Base-by-base conservation (phyloP, 2,113 vertebrate species). In the Scartelaos histophorus region DNA sequence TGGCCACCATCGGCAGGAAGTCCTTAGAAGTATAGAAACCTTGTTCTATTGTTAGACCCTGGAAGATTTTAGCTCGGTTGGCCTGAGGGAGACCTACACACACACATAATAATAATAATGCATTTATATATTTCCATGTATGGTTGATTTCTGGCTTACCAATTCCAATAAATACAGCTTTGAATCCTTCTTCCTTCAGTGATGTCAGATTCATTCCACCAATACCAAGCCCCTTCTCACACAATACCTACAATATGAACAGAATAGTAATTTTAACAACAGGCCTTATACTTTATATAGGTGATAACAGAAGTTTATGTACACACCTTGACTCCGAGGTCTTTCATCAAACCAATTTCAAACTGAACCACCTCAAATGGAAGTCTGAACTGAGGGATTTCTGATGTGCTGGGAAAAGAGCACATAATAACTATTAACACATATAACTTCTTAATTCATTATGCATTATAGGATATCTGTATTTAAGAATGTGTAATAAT, bases 1-100 rank as follows among this genome's bases (percentile, higher is more conserved):
- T 93, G 54, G 96, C 94, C 75, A 98, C 95, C 76, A 96, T 89
- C 34, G 96, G 95, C 71, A 97, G 83, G 68, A 98, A 97, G 81
- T 97, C 95, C 91, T 99, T 98, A 45, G 95, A 97, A 13, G 95
- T 97, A 75, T 95, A 98, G 88, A 97, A 96, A 13, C 96, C 96
- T 75, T 97, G 94, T 69, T 95, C 91, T 69, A 84, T 85, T 13
- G 81, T 94, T 76, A 98, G 84, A 76, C 88, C 94, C 78, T 95
- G 73, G 80, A 98, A 97, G 75, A 97, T 91, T 35, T 64, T 34
- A 71, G 95, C 93, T 90, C 89, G 94, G 66, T 96, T 96, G 65
- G 96, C 95, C 77, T 98, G 95, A 22, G 96, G 97, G 49, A 98
- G 94, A 92, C 96, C 97, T 98, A 57, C 0, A 76, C 13, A 34